Evolutionary conservation across 2,113 vertebrate species (phyloP).

Genomic region (Corythaixoides concolor): DNA sequence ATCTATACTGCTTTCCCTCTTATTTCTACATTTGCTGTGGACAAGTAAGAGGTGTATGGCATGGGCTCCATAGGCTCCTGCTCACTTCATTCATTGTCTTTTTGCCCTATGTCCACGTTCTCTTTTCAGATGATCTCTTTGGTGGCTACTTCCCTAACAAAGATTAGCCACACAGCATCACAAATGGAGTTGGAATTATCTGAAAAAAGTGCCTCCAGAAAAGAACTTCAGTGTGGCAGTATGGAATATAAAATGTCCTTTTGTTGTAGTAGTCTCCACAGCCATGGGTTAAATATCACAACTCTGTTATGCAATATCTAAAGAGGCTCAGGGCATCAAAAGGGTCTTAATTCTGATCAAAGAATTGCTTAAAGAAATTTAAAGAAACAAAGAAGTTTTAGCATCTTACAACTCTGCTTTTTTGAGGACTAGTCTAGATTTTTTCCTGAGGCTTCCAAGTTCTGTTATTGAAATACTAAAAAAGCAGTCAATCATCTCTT

Average conservation of each 20-base stretch:
- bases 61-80: background rate
- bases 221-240: background rate
- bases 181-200: background rate
- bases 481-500: background rate
- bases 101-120: accelerated
- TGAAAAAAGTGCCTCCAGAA: background rate
- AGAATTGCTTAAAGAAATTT: background rate
- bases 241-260: background rate
- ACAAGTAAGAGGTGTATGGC: background rate
- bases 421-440: background rate
- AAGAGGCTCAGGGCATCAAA: background rate
- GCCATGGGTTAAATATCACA: background rate
- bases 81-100: background rate
- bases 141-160: background rate
- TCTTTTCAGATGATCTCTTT: background rate
- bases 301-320: background rate
- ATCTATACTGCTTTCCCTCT: background rate
- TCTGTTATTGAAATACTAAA: background rate
- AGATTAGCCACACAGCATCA: background rate
- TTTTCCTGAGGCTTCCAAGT: background rate
- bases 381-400: background rate
- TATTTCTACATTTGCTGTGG: background rate
- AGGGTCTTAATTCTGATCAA: background rate
- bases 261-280: background rate
- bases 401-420: background rate